Evolutionary conservation across 2,797 vertebrate genomes (phyloP).

Genomic region (Pristis pectinata): DNA sequence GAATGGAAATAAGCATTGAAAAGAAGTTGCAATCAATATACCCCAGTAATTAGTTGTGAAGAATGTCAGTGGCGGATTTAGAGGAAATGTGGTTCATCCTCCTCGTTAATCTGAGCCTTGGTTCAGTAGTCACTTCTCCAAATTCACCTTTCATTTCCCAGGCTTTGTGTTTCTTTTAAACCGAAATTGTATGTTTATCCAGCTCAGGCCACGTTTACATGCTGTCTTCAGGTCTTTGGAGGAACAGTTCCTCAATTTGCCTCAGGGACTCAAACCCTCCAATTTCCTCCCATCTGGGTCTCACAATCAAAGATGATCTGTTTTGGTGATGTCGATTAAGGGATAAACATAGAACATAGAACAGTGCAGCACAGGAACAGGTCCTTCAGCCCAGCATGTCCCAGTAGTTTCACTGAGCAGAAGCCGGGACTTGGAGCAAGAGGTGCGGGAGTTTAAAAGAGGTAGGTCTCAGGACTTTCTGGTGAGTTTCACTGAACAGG

Average conservation of each 20-base stretch:
- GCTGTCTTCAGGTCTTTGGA: not conserved
- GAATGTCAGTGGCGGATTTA: not conserved
- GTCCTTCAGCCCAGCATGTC: too few species aligned
- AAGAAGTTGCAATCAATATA: not conserved
- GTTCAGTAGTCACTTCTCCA: not conserved
- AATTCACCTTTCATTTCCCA: not conserved
- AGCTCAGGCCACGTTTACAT: not conserved
- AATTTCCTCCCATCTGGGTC: not conserved
- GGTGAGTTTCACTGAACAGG: too few species aligned
- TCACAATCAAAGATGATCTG: too few species aligned
- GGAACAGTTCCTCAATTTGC: not conserved
- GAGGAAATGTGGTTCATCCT: not conserved
- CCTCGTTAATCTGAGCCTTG: not conserved
- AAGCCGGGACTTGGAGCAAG: too few species aligned
- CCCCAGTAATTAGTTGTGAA: not conserved
- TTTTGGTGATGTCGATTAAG: too few species aligned
- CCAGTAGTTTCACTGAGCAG: too few species aligned
- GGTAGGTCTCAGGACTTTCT: too few species aligned
- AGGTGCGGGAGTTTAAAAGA: too few species aligned
- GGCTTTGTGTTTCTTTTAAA: not conserved
- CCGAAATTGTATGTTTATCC: not conserved
- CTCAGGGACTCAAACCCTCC: not conserved
- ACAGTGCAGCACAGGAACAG: too few species aligned
- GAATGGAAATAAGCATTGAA: not conserved
- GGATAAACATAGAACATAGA: too few species aligned